Base-by-base conservation (phyloP, 1,140 invertebrate species). In the Drosophila repleta region DNA sequence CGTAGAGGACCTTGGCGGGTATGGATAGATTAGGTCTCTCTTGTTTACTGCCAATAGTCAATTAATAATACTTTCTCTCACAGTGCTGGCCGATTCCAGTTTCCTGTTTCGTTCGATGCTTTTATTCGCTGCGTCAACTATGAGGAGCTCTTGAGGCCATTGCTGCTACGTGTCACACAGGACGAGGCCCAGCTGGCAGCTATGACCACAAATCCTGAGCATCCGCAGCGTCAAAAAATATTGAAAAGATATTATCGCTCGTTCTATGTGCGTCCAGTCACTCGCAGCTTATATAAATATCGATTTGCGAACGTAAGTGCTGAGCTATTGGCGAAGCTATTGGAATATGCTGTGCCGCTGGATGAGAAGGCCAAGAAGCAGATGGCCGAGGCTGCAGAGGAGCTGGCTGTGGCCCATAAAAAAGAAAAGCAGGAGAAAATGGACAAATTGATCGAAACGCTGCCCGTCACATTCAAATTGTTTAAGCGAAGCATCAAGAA, bases 101-200 rank as follows among this genome's bases (percentile, higher is more conserved):
- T 49, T 45, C 76, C 76, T 1, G 76, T 78, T 2, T 67, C 74
- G 0, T 43, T 73, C 15, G 46, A 72, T 2, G 58, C 46, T 4
- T 78, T 78, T n/a, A 46, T 26, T 13, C 18, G n/a, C 3, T 67
- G 46, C 41, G 53, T 78, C 4, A 77, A 78, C 46, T 72, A 72
- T 11, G 3, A 26, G 0, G 62, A 72, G 13, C 49, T 78, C 0
- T 41, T 76, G 4, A 48, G 10, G 10, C 61, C 74, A 4, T 15
- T 78, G 10, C 46, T 78, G 0, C 18, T 4, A 17, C 21, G 26
- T 7, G 11, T 24, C 8, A 32, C 10, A 10, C 3, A 60, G 13
- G 41, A 62, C 18, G 20, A 58, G 7, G 11, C 43, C 0, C 15
- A 72, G 4, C 0, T 55, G 8, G 35, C 7, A 3, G 10, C 3